A percentile compares a stretch with the other conserved stretches of the same genome.
Evolutionary conservation across 2,797 vertebrate species (phyloP).

Genomic region (Danio albolineatus): DNA sequence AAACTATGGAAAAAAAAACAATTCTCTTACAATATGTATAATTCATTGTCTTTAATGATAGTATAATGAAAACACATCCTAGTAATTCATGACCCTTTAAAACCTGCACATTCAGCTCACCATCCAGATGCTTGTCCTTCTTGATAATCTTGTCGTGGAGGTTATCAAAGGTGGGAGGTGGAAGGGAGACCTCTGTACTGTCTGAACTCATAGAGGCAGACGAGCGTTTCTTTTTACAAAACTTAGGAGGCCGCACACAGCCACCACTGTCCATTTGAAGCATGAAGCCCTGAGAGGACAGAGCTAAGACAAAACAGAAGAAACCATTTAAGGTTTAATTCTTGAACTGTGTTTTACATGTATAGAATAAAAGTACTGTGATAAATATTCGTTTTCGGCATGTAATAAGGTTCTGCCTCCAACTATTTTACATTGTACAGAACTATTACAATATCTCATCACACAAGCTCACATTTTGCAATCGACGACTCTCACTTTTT

Average conservation of each 20-base stretch:
- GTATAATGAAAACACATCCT: too few species aligned
- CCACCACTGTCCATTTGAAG: slow-evolving; percentile 72
- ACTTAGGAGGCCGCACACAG: slow-evolving; percentile 71
- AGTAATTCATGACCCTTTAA: background rate
- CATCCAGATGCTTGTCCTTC: slow-evolving; percentile 78
- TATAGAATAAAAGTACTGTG: too few species aligned
- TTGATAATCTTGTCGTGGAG: slow-evolving; percentile 77
- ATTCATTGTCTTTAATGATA: too few species aligned
- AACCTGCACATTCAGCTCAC: slow-evolving; percentile 39
- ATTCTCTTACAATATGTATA: too few species aligned
- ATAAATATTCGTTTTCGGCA: too few species aligned
- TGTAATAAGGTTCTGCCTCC: too few species aligned
- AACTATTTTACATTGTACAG: too few species aligned
- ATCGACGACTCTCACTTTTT: too few species aligned
- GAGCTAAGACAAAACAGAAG: slow-evolving; percentile 57
- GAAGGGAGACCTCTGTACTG: slow-evolving; percentile 69
- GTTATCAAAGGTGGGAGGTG: slow-evolving; percentile 68
- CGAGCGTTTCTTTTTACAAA: slow-evolving; percentile 76
- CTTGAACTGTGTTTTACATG: background rate
- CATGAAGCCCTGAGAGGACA: slow-evolving; percentile 69
- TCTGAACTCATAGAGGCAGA: slow-evolving; percentile 74
- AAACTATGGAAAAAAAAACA: too few species aligned
- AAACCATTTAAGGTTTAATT: background rate
- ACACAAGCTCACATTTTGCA: too few species aligned
- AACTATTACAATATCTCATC: too few species aligned